Conservation (phyloP, 2,113 vertebrate genomes). For the Meles meles region DNA sequence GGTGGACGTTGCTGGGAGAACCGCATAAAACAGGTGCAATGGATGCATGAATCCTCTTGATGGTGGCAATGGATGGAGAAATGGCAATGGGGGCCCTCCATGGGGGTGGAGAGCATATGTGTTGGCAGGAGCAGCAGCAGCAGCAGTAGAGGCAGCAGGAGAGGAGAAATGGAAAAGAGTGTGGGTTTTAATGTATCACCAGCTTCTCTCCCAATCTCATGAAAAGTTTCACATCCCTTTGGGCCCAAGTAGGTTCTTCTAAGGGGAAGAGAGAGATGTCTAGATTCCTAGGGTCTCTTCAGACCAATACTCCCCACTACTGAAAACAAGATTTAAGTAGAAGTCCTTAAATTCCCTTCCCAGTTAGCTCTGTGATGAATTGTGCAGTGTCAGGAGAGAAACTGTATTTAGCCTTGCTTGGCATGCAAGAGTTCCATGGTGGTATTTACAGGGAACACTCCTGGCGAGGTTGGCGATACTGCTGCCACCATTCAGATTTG, state of each 20-base stretch:
- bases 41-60: slow-evolving; percentile 45
- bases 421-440: slow-evolving; percentile 52
- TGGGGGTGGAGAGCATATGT: slow-evolving; percentile 49
- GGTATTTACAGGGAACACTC: slow-evolving; percentile 62
- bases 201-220: not conserved
- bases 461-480: slow-evolving; percentile 51
- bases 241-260: not conserved
- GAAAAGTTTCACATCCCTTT: slow-evolving; percentile 31
- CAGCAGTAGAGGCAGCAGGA: slow-evolving; percentile 69
- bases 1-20: slow-evolving; percentile 50
- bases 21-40: slow-evolving; percentile 52
- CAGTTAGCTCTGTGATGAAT: slow-evolving; percentile 59
- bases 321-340: not conserved
- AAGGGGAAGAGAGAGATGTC: not conserved
- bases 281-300: not conserved
- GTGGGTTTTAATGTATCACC: slow-evolving; percentile 35
- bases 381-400: slow-evolving; percentile 36
- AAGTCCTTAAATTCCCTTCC: slow-evolving; percentile 13
- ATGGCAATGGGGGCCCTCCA: slow-evolving; percentile 28
- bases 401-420: slow-evolving; percentile 59
- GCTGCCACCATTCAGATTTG: slow-evolving; percentile 48
- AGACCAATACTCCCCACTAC: not conserved
- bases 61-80: slow-evolving; percentile 65
- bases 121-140: slow-evolving; percentile 57
- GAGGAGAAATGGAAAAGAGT: slow-evolving; percentile 19